Evolutionary conservation across 1,140 invertebrate species (phyloP).

Genomic region (Trichogramma pretiosum): DNA sequence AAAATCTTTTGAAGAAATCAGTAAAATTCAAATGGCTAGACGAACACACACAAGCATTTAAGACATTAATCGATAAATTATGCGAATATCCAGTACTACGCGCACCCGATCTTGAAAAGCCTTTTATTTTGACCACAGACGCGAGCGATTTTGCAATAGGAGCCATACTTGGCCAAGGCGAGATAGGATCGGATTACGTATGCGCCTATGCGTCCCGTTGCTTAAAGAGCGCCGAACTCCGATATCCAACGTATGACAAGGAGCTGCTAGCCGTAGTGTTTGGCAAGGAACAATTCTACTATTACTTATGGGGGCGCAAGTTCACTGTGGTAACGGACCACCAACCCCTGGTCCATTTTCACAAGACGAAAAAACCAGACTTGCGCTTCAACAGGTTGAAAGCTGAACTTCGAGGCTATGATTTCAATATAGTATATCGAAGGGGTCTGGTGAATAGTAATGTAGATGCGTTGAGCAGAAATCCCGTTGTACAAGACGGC

Average conservation of each 20-base stretch:
- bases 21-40: constrained; percentile 15
- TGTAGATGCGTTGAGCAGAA: not conserved
- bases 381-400: not conserved
- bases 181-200: not conserved
- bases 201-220: not conserved
- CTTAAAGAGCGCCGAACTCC: not conserved
- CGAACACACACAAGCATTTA: constrained; percentile 15
- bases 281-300: not conserved
- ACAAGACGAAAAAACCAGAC: not conserved
- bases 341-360: not conserved
- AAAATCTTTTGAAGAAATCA: constrained; percentile 14
- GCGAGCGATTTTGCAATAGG: not conserved
- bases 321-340: constrained; percentile 1
- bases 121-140: constrained; percentile 1
- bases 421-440: not conserved
- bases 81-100: not conserved
- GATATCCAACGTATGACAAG: not conserved
- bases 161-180: not conserved
- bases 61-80: not conserved
- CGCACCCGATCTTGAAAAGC: not conserved
- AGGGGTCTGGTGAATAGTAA: not conserved
- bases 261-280: constrained; percentile 4
- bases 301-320: not conserved
- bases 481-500: too few relatives aligned
- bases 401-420: not conserved